A percentile compares a stretch with the other conserved stretches of the same genome.
Conservation (phyloP, 2,797 vertebrate genomes). For the Glyptemys insculpta region DNA sequence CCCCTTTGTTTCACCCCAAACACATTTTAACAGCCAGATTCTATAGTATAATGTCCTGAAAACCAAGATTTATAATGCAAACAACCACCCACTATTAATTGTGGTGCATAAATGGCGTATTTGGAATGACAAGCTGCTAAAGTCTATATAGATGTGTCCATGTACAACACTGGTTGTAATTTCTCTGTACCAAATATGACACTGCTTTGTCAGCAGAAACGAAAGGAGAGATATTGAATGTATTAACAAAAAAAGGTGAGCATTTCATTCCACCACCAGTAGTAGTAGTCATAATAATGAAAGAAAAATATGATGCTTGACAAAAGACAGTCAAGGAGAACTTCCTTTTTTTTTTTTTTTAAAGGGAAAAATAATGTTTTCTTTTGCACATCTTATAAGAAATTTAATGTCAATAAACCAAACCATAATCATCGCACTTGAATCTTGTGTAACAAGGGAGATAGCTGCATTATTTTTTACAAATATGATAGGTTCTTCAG, state of each 20-base stretch:
- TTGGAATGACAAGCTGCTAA: not conserved
- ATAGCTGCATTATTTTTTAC: not conserved
- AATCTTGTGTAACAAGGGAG: not conserved
- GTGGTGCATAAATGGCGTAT: not conserved
- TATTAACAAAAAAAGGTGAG: not conserved
- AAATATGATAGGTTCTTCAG: not conserved
- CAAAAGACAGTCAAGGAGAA: not conserved
- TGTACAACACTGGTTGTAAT: not conserved
- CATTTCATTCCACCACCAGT: not conserved
- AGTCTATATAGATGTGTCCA: not conserved
- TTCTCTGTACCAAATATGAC: not conserved
- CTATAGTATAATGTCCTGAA: not conserved
- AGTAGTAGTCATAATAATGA: not conserved
- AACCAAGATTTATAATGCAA: not conserved
- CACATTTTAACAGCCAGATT: not conserved
- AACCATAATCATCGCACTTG: not conserved
- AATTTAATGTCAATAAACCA: slow-evolving; percentile 23
- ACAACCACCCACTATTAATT: not conserved
- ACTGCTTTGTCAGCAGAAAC: not conserved
- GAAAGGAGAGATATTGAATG: not conserved
- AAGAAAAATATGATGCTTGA: not conserved
- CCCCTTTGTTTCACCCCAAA: not conserved
- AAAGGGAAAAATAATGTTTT: not conserved
- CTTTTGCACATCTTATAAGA: not conserved
- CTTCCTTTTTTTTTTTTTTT: not conserved